Percentiles rank a stretch among this genome's conserved stretches.
These are phyloP conservation scores for Thunnus albacares DNA, from an alignment of 2,797 vertebrate genomes.

Conservation along the genomic window DNA sequence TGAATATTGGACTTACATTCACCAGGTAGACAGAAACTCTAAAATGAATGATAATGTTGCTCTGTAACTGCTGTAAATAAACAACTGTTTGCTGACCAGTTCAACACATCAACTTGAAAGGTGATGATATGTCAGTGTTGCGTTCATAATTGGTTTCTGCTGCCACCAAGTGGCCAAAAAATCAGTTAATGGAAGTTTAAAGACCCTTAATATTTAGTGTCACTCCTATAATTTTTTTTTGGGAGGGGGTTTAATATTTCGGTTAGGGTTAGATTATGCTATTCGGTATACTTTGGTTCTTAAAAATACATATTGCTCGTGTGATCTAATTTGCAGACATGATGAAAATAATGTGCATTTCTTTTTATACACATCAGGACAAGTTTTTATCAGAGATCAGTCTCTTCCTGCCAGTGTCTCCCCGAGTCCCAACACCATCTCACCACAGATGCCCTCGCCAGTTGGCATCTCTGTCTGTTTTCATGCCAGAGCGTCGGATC, in stretches of 20 bases:
- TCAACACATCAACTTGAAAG: no score
- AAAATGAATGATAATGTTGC: no score
- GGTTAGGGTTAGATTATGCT: background rate
- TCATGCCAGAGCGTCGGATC: conserved; percentile 75
- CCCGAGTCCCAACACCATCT: background rate
- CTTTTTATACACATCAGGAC: conserved; percentile 8
- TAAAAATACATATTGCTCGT: background rate
- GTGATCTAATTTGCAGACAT: conserved; percentile 7
- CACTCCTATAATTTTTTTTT: no score
- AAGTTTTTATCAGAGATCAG: conserved; percentile 42
- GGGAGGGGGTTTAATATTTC: background rate
- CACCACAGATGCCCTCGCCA: conserved; percentile 29
- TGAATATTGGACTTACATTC: no score
- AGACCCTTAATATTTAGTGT: background rate
- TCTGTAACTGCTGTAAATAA: no score
- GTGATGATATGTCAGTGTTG: no score
- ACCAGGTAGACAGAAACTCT: no score
- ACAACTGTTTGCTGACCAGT: no score
- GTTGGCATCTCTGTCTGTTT: conserved; percentile 67
- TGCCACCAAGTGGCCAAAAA: no score
- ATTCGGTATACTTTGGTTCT: background rate
- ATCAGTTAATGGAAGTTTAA: background rate
- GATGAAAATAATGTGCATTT: conserved; percentile 11
- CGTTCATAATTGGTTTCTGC: no score
- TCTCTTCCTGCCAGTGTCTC: conserved; percentile 27